Evolutionary conservation across 2,797 vertebrate species (phyloP), one percentile per base, ranked within the genome.

Genomic region (Intellagama lesueurii): DNA sequence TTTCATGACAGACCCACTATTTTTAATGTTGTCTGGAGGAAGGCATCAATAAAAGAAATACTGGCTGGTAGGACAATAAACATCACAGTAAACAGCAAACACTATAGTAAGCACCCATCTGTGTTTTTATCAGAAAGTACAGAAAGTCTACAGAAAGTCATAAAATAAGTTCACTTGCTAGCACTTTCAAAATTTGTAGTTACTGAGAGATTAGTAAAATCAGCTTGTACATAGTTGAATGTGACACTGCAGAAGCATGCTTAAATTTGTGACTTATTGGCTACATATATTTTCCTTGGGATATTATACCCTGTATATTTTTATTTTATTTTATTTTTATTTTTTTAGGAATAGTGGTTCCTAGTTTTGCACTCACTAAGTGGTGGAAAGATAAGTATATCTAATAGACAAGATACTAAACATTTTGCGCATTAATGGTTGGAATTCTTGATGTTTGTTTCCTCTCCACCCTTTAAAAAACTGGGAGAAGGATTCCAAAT

Each of bases 121-220:
- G 32, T 44, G 79, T 83, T 89, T 81, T 1, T 88, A 35, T 86
- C 5, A 35, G 32, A 86, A 90, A 5, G 0, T 1, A 28, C 52
- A 69, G n/a, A 40, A 87, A 94, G 91, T 87, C 14, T 86, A 24
- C 88, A 1, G 11, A 73, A 87, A 90, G 7, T 76, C 64, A 82
- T 44, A 79, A 87, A 92, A 76, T 69, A 80, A 73, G 81, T 70
- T 88, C 84, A 4, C 91, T 81, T 86, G 4, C 16, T 47, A 90
- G 69, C 12, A 86, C 0, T 76, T 88, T 89, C 66, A 85, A 0
- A 87, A 86, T 92, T 84, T 88, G 19, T 56, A 85, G 49, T 16
- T 88, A 24, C 1, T 83, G 88, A 24, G 30, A 91, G 66, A 77
- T 81, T 19, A 91, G 12, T 60, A 30, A 90, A 94, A 60, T 84